A percentile compares a stretch with the other conserved stretches of the same genome.
These are phyloP conservation scores for Colaptes auratus DNA, from an alignment of 2,113 vertebrate genomes.

Conservation along the genomic window DNA sequence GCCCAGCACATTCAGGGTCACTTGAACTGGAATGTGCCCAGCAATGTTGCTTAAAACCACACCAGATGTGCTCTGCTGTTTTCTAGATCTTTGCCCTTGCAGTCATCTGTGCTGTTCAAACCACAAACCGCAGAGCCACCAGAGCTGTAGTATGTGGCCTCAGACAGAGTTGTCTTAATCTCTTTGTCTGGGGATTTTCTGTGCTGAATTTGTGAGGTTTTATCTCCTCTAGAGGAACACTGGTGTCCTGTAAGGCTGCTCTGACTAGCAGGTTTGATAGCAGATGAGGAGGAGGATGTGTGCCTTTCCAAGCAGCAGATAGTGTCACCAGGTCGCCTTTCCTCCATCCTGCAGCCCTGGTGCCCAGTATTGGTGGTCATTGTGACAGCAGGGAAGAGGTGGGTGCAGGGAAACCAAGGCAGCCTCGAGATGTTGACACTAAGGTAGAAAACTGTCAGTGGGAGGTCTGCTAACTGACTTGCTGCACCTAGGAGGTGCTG, in stretches of 20 bases:
- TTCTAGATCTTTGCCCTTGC: not conserved
- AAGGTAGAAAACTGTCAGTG: not conserved
- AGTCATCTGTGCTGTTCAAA: not conserved
- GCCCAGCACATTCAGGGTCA: not conserved
- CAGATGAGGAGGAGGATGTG: not conserved
- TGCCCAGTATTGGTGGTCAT: not conserved
- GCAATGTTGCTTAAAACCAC: not conserved
- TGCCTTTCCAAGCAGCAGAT: not conserved
- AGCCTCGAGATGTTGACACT: not conserved
- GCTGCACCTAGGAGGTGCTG: not conserved
- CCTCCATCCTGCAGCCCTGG: not conserved
- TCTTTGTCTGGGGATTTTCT: conserved; percentile 3
- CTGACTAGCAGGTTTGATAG: not conserved
- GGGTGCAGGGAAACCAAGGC: accelerated
- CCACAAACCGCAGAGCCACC: not conserved
- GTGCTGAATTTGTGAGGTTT: not conserved
- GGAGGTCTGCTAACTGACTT: not conserved
- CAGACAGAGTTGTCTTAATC: not conserved
- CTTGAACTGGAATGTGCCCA: not conserved
- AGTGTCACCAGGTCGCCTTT: not conserved
- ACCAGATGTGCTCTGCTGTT: not conserved
- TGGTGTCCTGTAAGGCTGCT: not conserved
- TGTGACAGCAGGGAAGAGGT: not conserved
- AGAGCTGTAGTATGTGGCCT: not conserved
- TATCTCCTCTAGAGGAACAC: not conserved